Base-by-base conservation (phyloP, 2,888 invertebrate genomes). In the Drosophila pseudotakahashii region DNA sequence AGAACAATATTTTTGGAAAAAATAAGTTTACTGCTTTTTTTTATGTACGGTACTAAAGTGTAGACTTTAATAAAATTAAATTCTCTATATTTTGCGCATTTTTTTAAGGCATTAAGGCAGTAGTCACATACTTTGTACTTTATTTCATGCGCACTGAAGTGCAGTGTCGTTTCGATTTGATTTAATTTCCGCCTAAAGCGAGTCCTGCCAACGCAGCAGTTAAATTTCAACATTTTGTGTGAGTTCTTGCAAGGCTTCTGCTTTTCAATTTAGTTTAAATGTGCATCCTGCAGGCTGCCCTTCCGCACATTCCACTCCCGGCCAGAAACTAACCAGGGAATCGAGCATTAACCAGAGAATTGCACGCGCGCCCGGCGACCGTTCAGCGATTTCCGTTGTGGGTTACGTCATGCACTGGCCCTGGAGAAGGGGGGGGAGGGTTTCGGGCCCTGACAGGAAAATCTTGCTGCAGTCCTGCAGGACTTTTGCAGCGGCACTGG, bases 401-500 rank as follows among this genome's bases (percentile, higher is more conserved):
- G 77, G 77, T 83, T 87, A 79, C 82, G 87, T 87, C 87, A 87
- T 86, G 84, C 83, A 69, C 73, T 55, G 57, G 50, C 62, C 30
- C 32, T 16, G 48, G 36, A 5, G 30, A 19, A 16, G 13, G 5
- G 45, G 2, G 1, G 3, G 23, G 10, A 19, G 36, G 41, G 10
- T 14, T 23, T 47, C 9, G 26, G 36, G 7, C 9, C 9, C 55
- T 52, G 47, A 54, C 73, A 54, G 54, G 72, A 57, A 80, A 86
- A 78, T 81, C 81, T 78, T 84, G 52, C 55, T 61, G 67, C 68
- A 74, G 75, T 72, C 75, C 76, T 76, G 73, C 63, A 81, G 81
- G 71, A 79, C 61, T 55, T 59, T 50, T 48, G 61, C 42, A 59
- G 34, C 54, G 61, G 53, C 53, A 48, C 36, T 42, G 52, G 52